Conservation (phyloP, 2,113 vertebrate species). For the Cricetomys ansorgei region DNA sequence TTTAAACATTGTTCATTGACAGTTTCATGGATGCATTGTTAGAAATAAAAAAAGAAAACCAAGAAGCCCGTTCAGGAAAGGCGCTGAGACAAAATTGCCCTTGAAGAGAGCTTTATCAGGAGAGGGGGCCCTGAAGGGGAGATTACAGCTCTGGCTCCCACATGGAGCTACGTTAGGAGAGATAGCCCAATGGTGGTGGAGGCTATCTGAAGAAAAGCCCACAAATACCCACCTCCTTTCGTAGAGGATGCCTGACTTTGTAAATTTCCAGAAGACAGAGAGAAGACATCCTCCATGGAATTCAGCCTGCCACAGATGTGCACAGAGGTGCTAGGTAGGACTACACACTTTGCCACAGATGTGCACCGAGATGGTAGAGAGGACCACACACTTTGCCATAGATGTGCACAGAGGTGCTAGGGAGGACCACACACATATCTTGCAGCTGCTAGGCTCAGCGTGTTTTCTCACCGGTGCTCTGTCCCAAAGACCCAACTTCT, state of each 20-base stretch:
- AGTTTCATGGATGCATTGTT: neutral
- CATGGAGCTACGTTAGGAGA: neutral
- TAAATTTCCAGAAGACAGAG: neutral
- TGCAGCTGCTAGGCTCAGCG: neutral
- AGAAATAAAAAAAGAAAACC: neutral
- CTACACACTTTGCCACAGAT: no score
- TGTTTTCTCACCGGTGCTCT: neutral
- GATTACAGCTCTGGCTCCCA: neutral
- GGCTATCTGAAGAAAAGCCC: neutral
- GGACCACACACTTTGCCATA: no score
- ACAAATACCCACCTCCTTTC: neutral
- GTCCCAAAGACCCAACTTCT: neutral
- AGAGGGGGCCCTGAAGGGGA: no score
- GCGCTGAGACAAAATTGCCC: neutral
- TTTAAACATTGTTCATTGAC: neutral
- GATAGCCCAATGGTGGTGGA: neutral
- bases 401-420: no score
- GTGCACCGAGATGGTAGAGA: no score
- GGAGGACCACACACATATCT: no score
- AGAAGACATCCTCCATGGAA: neutral
- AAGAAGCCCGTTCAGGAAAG: neutral
- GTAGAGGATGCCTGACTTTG: neutral
- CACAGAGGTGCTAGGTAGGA: neutral
- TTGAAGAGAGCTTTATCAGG: neutral
- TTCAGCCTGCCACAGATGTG: neutral